These are phyloP conservation scores for Empis stercorea DNA, from an alignment of 2,888 invertebrate genomes.

Conservation along the genomic window DNA sequence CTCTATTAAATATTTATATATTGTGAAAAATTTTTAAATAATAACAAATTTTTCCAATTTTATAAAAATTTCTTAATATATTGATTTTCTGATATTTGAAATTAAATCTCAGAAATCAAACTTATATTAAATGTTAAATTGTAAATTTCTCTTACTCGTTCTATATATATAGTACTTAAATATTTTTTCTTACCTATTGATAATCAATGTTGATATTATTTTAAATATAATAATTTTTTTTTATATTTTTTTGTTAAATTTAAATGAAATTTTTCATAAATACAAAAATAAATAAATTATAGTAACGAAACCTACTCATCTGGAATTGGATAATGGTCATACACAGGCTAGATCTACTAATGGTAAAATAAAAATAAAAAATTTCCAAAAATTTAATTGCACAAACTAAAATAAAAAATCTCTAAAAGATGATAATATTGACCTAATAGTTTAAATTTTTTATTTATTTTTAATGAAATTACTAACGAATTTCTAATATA, in stretches of 20 bases:
- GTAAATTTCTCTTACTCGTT: too few species aligned
- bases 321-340: slow-evolving; percentile 50
- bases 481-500: too few species aligned
- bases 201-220: not conserved
- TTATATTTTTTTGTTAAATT: not conserved
- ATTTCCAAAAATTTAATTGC: too few species aligned
- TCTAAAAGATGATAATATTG: not conserved
- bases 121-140: too few species aligned
- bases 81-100: too few species aligned
- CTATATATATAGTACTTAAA: too few species aligned
- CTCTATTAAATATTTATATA: too few species aligned
- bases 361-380: slow-evolving; percentile 44
- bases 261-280: not conserved
- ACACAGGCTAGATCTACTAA: slow-evolving; percentile 59
- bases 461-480: not conserved
- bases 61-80: too few species aligned
- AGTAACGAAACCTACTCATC: slow-evolving; percentile 56
- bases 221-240: not conserved
- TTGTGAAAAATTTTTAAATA: too few species aligned
- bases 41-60: too few species aligned
- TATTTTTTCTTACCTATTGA: too few species aligned
- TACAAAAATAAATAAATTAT: slow-evolving; percentile 2
- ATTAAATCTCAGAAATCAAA: too few species aligned
- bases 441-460: not conserved
- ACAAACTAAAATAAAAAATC: slow-evolving; percentile 1